These are phyloP conservation scores for Campoplex nolae DNA, from an alignment of 2,888 invertebrate species.

Conservation along the genomic window DNA sequence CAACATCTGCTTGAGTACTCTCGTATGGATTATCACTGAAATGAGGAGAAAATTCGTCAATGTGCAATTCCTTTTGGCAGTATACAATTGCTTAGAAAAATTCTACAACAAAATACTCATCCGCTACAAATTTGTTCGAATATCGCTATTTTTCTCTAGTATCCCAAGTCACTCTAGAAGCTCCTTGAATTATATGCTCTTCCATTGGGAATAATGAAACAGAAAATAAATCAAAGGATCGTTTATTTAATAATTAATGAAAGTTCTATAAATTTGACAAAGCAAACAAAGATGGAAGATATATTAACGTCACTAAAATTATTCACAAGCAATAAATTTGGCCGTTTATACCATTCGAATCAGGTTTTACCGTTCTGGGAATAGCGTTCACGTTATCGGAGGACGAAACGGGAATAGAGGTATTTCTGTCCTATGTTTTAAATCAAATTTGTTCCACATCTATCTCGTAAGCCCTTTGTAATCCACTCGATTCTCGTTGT, in stretches of 20 bases:
- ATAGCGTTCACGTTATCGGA: not conserved
- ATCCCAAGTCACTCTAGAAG: not conserved
- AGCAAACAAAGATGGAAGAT: not conserved
- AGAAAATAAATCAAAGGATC: not conserved
- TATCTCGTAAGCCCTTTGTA: conserved; percentile 48
- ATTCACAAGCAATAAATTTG: not conserved
- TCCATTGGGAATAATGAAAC: not conserved
- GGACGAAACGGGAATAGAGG: not conserved
- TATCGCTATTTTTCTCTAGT: not conserved
- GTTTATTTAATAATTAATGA: not conserved
- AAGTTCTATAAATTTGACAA: not conserved
- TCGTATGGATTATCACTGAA: conserved; percentile 10
- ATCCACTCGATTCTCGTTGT: conserved; percentile 53
- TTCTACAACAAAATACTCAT: not conserved
- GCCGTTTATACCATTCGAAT: conserved; percentile 1
- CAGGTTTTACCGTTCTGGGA: not conserved
- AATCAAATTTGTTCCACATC: conserved; percentile 61
- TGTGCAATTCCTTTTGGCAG: not conserved
- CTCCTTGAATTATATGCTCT: not conserved
- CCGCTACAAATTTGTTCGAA: not conserved
- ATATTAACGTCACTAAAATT: not conserved
- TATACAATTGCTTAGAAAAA: not conserved
- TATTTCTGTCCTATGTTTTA: conserved; percentile 46
- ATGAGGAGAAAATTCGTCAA: conserved; percentile 25
- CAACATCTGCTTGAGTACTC: conserved; percentile 30